phyloP scores from a whole-genome alignment of 2,113 vertebrate species.

The Ascaphus truei region DNA sequence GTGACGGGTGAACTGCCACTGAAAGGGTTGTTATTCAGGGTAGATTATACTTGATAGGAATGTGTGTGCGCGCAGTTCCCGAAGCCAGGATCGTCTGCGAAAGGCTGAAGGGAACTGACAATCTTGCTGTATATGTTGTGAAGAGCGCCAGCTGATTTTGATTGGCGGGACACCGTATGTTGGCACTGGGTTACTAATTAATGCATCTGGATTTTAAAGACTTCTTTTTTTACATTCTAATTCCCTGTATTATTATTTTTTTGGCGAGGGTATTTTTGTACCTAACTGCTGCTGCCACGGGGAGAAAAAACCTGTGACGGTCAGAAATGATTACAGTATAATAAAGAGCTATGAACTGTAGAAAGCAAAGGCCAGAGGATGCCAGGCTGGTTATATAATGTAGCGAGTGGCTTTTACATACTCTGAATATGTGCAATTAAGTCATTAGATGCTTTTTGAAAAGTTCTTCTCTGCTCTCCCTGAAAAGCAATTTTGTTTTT shows the following conservation, averaged over 20 bases:
- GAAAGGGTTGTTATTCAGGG: slow-evolving; percentile 14
- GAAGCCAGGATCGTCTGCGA: neutral
- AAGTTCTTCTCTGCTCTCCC: too few species aligned
- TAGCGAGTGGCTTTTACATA: neutral
- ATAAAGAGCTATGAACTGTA: neutral
- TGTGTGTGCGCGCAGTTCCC: slow-evolving; percentile 14
- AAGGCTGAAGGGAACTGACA: slow-evolving; percentile 3
- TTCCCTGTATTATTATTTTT: neutral
- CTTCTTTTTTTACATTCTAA: neutral
- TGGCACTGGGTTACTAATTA: neutral
- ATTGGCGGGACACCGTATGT: neutral
- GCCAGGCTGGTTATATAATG: slow-evolving; percentile 17
- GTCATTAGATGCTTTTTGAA: too few species aligned
- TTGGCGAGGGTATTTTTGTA: neutral
- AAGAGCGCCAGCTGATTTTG: slow-evolving; percentile 12
- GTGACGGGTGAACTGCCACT: neutral
- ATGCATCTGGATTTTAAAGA: neutral
- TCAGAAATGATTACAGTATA: slow-evolving; percentile 23
- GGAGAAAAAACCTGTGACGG: neutral
- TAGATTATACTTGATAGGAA: slow-evolving; percentile 9
- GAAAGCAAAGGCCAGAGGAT: neutral
- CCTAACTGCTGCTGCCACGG: slow-evolving; percentile 4
- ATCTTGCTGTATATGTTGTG: slow-evolving; percentile 1
- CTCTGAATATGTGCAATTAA: neutral
- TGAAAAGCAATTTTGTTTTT: too few species aligned